phyloP scores from a whole-genome alignment of 2,797 vertebrate species.

The Enteromius paludinosus region DNA sequence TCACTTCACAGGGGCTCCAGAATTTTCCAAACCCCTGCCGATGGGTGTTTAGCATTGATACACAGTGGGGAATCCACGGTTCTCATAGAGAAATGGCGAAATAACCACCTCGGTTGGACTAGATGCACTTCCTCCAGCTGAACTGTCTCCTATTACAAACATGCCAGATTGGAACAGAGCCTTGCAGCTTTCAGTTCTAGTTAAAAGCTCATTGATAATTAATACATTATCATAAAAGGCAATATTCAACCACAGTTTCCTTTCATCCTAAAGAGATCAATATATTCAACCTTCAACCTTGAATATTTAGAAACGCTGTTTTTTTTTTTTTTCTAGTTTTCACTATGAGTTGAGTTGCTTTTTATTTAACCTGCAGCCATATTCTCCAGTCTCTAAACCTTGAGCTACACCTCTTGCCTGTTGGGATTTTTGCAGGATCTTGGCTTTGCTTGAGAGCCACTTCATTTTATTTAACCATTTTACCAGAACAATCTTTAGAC shows the following conservation, averaged over 20 bases:
- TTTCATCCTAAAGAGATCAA: background rate
- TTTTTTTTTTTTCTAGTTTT: background rate
- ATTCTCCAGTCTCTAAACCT: background rate
- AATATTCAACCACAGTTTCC: background rate
- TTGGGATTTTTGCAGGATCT: background rate
- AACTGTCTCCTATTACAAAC: constrained; percentile 7
- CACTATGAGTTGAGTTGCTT: background rate
- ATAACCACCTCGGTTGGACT: constrained; percentile 1
- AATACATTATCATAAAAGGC: background rate
- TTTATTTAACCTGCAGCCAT: background rate
- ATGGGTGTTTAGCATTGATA: constrained; percentile 41
- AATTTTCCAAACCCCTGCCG: constrained; percentile 41
- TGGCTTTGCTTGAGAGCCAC: background rate
- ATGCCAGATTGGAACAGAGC: constrained; percentile 32
- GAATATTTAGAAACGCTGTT: background rate
- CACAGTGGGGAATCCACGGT: constrained; percentile 33
- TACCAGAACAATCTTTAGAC: background rate
- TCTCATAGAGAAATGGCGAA: constrained; percentile 16
- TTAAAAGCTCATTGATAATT: constrained; percentile 20
- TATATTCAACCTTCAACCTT: background rate
- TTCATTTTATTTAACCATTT: background rate
- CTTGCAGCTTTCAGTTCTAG: background rate
- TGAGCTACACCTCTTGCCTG: background rate
- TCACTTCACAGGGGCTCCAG: constrained; percentile 39
- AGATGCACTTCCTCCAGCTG: constrained; percentile 24